phyloP scores from a whole-genome alignment of 2,888 invertebrate genomes.

The Cantharis flavilabris region DNA sequence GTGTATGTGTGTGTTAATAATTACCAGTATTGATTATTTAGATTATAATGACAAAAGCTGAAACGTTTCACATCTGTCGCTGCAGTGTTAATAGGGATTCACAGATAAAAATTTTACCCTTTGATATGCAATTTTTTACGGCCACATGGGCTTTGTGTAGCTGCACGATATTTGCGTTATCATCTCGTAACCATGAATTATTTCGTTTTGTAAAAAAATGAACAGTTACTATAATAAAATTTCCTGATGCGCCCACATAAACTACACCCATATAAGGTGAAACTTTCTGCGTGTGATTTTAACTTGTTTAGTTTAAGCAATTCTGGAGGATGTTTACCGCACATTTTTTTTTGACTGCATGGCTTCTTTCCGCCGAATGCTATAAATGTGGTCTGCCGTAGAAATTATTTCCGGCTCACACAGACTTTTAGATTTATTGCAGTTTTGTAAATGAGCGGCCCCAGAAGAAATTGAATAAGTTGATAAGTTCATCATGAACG shows the following conservation, averaged over 20 bases:
- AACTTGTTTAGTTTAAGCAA: background rate
- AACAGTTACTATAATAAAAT: background rate
- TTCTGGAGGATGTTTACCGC: background rate
- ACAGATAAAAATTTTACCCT: constrained; percentile 35
- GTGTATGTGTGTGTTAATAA: background rate
- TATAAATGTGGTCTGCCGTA: constrained; percentile 8
- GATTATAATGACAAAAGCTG: constrained; percentile 1
- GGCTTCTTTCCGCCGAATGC: constrained; percentile 11
- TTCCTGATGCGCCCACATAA: background rate
- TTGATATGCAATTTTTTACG: constrained; percentile 33
- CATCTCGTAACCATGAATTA: background rate
- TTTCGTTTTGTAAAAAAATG: background rate
- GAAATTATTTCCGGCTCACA: background rate
- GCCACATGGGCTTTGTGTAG: constrained; percentile 21
- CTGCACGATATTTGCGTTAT: background rate
- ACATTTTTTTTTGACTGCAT: background rate
- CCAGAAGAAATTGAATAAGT: background rate
- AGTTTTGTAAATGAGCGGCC: background rate
- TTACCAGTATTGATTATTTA: constrained; percentile 1
- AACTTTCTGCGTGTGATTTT: background rate
- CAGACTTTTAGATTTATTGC: background rate
- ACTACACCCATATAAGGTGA: background rate
- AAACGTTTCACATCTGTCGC: constrained; percentile 34
- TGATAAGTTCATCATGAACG: background rate
- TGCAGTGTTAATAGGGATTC: constrained; percentile 10